phyloP scores from a whole-genome alignment of 2,797 vertebrate genomes.

The Thaleichthys pacificus region DNA sequence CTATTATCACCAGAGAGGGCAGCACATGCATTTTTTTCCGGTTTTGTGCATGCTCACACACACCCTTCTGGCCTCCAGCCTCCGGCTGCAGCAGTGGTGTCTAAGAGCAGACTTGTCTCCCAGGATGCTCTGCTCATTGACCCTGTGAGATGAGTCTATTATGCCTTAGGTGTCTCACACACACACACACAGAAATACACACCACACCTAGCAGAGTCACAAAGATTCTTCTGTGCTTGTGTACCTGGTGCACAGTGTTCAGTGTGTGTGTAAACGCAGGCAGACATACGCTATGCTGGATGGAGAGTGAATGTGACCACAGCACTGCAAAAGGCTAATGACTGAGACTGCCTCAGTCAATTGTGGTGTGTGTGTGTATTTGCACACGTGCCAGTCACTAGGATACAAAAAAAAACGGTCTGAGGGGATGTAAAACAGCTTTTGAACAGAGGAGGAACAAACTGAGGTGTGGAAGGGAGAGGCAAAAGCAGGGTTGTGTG shows the following conservation, averaged over 20 bases:
- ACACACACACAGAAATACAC: not conserved
- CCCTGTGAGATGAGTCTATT: not conserved
- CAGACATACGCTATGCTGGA: not conserved
- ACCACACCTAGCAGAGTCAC: not conserved
- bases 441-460: no score
- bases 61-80: not conserved
- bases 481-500: not conserved
- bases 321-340: constrained; percentile 8
- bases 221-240: no score
- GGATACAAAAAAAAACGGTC: no score
- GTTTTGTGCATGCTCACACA: not conserved
- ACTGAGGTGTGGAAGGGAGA: no score
- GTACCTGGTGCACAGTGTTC: no score
- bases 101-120: not conserved
- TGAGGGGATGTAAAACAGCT: no score
- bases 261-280: not conserved
- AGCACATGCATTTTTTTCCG: not conserved
- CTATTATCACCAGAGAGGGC: not conserved
- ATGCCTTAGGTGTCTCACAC: not conserved
- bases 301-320: constrained; percentile 18
- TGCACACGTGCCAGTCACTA: not conserved
- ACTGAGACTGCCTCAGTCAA: constrained; percentile 20
- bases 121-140: constrained; percentile 6
- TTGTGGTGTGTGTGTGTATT: not conserved
- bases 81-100: not conserved